phyloP scores from a whole-genome alignment of 2,797 vertebrate species.

The Leptatherina wallacei region DNA sequence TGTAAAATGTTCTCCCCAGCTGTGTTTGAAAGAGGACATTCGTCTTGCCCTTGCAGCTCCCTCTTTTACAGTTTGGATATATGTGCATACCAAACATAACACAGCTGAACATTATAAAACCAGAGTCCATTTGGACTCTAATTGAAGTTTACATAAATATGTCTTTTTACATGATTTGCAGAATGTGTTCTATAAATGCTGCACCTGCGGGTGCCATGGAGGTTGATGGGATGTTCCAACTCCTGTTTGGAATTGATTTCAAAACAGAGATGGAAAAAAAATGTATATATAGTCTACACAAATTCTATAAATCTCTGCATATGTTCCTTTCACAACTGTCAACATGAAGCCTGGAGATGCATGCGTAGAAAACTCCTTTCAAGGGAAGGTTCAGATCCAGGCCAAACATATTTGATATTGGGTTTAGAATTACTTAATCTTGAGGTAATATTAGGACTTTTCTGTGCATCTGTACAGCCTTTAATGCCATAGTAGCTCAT shows the following conservation, averaged over 20 bases:
- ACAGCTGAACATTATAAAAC: neutral
- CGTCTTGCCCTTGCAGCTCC: slow-evolving; percentile 1
- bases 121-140: neutral
- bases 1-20: slow-evolving; percentile 29
- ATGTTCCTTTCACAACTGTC: neutral
- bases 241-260: neutral
- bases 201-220: neutral
- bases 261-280: neutral
- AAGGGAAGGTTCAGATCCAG: neutral
- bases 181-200: neutral
- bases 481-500: neutral
- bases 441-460: neutral
- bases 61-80: neutral
- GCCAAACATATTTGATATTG: neutral
- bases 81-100: neutral
- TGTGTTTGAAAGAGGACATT: slow-evolving; percentile 8
- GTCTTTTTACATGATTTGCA: neutral
- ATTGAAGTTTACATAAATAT: neutral
- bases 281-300: neutral
- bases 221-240: neutral
- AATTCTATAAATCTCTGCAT: neutral
- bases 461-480: slow-evolving; percentile 1
- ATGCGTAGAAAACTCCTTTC: neutral
- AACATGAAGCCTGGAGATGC: neutral
- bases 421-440: neutral